Percentiles rank a stretch among this genome's conserved stretches.
Evolutionary conservation across 1,140 invertebrate species (phyloP).

Genomic region (Listronotus oregonensis): DNA sequence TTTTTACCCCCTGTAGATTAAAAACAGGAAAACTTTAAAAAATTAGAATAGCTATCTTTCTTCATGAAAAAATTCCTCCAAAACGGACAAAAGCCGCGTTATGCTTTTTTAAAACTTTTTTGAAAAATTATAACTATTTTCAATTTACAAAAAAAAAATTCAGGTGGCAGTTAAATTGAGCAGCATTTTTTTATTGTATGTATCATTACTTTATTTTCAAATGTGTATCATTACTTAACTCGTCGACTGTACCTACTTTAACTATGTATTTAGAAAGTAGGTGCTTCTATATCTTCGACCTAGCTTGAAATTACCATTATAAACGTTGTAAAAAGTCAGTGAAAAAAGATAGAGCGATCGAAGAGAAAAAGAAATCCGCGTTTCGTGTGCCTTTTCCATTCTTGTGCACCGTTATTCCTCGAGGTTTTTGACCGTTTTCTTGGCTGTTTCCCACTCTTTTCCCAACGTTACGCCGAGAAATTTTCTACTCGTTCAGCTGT

Average conservation of each 20-base stretch:
- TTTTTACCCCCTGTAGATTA: too few relatives aligned
- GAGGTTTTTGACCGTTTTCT: constrained; percentile 36
- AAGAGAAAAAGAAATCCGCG: constrained; percentile 30
- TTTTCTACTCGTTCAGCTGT: not conserved
- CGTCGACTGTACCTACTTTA: not conserved
- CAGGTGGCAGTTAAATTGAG: too few relatives aligned
- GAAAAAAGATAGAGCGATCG: constrained; percentile 14
- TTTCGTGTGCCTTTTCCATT: constrained; percentile 20
- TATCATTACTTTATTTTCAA: too few relatives aligned
- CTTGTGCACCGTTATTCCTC: constrained; percentile 23
- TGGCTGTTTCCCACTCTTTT: constrained; percentile 21
- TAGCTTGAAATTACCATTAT: constrained; percentile 18
- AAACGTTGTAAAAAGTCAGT: constrained; percentile 14
- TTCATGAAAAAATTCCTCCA: too few relatives aligned
- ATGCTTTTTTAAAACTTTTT: too few relatives aligned
- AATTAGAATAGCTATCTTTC: too few relatives aligned
- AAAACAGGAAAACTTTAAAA: too few relatives aligned
- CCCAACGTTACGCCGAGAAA: too few relatives aligned
- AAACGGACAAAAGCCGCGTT: too few relatives aligned
- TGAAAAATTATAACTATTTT: too few relatives aligned
- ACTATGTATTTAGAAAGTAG: constrained; percentile 25
- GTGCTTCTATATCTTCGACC: constrained; percentile 8
- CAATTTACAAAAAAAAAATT: too few relatives aligned
- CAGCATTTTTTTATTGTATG: too few relatives aligned
- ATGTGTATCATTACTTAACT: not conserved